Conservation (phyloP, 2,888 invertebrate species). For the Drosophila anceps region DNA sequence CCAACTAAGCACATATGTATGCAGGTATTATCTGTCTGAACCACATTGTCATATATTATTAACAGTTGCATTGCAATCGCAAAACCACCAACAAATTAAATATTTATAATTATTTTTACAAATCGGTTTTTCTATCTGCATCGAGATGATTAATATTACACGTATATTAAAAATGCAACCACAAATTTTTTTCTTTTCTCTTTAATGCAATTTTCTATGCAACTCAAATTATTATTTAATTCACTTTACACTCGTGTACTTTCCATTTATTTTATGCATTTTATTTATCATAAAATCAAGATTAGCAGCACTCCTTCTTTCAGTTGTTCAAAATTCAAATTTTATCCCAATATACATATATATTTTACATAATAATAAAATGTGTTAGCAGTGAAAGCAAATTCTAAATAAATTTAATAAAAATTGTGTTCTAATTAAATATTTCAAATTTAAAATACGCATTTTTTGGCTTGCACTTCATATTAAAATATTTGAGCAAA, state of each 20-base stretch:
- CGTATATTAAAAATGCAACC: constrained; percentile 19
- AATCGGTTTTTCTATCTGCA: constrained; percentile 39
- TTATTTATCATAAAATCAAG: not conserved
- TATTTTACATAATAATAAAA: not conserved
- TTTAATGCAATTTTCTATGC: constrained; percentile 13
- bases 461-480: not conserved
- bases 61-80: constrained; percentile 57
- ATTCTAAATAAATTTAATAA: not conserved
- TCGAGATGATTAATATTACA: constrained; percentile 35
- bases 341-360: not conserved
- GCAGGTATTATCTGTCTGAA: constrained; percentile 53
- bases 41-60: constrained; percentile 73
- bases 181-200: constrained; percentile 9
- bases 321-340: not conserved
- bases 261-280: not conserved
- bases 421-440: not conserved
- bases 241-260: constrained; percentile 37
- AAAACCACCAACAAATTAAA: constrained; percentile 73
- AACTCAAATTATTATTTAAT: constrained; percentile 46
- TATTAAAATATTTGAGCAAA: constrained; percentile 7
- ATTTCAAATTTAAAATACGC: not conserved
- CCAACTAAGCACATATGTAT: not conserved
- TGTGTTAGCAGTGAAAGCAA: not conserved
- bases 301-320: not conserved
- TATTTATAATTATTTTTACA: constrained; percentile 77